A percentile compares a stretch with the other conserved stretches of the same genome.
Evolutionary conservation across 2,888 invertebrate species (phyloP).

Genomic region (Orchesellides sinensis): DNA sequence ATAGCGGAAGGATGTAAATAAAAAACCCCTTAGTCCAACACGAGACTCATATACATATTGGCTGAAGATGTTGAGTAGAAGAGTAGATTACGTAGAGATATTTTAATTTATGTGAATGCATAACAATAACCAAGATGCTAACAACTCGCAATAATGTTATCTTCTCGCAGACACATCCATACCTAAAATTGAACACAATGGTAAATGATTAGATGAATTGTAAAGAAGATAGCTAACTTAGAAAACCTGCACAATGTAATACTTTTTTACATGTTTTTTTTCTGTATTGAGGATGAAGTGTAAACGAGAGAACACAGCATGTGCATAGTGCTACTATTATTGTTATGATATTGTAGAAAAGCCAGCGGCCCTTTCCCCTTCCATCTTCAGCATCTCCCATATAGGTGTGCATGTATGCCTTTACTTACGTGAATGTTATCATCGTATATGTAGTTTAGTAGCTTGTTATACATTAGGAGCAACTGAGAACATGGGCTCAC

Average conservation of each 20-base stretch:
- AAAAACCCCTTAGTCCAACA: too few species aligned
- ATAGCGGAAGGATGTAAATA: too few species aligned
- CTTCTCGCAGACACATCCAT: too few species aligned
- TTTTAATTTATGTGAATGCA: too few species aligned
- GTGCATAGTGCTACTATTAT: slow-evolving; percentile 16
- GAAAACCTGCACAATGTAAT: slow-evolving; percentile 44
- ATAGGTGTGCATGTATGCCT: neutral
- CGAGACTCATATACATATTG: too few species aligned
- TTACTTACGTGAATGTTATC: neutral
- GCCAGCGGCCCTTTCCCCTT: slow-evolving; percentile 48
- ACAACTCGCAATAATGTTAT: too few species aligned
- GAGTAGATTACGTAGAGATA: too few species aligned
- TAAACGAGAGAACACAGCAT: slow-evolving; percentile 46
- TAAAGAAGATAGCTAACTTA: neutral
- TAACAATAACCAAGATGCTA: too few species aligned
- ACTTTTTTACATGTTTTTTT: slow-evolving; percentile 3
- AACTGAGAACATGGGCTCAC: slow-evolving; percentile 29
- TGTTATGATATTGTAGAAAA: slow-evolving; percentile 12
- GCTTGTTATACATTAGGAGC: neutral
- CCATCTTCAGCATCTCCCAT: slow-evolving; percentile 3
- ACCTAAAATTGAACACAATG: too few species aligned
- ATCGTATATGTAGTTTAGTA: neutral
- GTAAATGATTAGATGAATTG: slow-evolving; percentile 38
- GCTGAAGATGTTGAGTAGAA: too few species aligned
- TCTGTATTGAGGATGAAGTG: slow-evolving; percentile 47